A percentile compares a stretch with the other conserved stretches of the same genome.
These are phyloP conservation scores for Stenichneumon culpator DNA, from an alignment of 2,888 invertebrate species.

Conservation along the genomic window DNA sequence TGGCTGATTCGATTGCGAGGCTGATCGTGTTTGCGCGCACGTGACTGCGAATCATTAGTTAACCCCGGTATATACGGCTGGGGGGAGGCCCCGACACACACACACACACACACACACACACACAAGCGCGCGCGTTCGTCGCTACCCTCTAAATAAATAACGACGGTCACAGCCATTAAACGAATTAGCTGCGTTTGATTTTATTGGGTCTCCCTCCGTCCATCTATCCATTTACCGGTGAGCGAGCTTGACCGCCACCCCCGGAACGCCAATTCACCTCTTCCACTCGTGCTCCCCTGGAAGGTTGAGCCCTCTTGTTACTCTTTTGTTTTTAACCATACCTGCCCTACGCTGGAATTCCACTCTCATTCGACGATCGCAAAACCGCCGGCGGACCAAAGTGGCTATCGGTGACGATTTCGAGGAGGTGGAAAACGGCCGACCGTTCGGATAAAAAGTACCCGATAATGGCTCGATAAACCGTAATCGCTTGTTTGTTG, in stretches of 20 bases:
- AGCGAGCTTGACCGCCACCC: slow-evolving; percentile 5
- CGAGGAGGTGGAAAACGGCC: not conserved
- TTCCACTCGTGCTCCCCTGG: slow-evolving; percentile 14
- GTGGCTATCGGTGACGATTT: not conserved
- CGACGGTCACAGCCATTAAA: slow-evolving; percentile 79
- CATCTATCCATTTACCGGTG: slow-evolving; percentile 10
- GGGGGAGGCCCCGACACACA: slow-evolving; percentile 7
- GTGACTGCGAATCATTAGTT: slow-evolving; percentile 79
- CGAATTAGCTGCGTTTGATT: slow-evolving; percentile 82
- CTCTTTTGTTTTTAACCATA: slow-evolving; percentile 4
- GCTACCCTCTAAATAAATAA: slow-evolving; percentile 81
- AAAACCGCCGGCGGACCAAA: slow-evolving; percentile 11
- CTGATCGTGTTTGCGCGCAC: slow-evolving; percentile 81
- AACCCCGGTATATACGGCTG: slow-evolving; percentile 55
- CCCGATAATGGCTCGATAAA: slow-evolving; percentile 18
- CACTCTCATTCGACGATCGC: not conserved
- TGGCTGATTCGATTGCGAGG: slow-evolving; percentile 76
- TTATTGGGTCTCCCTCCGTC: slow-evolving; percentile 73
- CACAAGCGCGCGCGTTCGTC: slow-evolving; percentile 54
- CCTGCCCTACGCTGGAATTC: not conserved
- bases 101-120: too few relatives aligned
- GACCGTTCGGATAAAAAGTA: not conserved
- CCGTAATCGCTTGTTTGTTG: not conserved
- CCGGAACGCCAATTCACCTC: slow-evolving; percentile 23
- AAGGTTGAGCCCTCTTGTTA: not conserved